These are phyloP conservation scores for Fragum whitleyi DNA, from an alignment of 2,888 invertebrate genomes.

Conservation along the genomic window DNA sequence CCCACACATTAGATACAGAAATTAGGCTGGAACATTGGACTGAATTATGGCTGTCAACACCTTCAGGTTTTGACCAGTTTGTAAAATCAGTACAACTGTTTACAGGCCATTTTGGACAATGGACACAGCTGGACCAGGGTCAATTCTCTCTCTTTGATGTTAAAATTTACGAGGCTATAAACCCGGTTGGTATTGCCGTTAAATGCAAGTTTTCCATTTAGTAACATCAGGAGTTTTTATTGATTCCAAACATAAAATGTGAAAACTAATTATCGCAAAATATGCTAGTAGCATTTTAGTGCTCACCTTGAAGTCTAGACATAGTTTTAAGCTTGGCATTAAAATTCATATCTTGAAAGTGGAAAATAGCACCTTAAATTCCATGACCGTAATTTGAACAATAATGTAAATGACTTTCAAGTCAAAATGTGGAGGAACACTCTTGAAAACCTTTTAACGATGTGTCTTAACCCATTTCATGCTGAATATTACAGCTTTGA, in stretches of 20 bases:
- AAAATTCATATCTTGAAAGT: neutral
- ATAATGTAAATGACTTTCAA: too few relatives aligned
- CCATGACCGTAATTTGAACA: too few relatives aligned
- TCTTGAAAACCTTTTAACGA: too few relatives aligned
- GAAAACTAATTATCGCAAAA: conserved; percentile 27
- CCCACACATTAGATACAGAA: conserved; percentile 24
- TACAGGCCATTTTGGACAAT: conserved; percentile 21
- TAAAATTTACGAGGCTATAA: conserved; percentile 25
- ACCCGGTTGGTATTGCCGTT: conserved; percentile 19
- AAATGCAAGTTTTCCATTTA: conserved; percentile 32
- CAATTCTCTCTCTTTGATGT: conserved; percentile 22
- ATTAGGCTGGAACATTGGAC: conserved; percentile 22
- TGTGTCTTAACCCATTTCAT: too few relatives aligned
- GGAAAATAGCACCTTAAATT: neutral
- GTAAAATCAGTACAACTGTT: conserved; percentile 25
- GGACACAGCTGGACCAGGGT: conserved; percentile 22
- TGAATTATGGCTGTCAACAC: conserved; percentile 28
- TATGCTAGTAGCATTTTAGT: conserved; percentile 16
- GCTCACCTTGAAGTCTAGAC: conserved; percentile 20
- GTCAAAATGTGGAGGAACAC: too few relatives aligned
- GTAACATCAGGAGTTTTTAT: conserved; percentile 25
- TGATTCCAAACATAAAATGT: conserved; percentile 18
- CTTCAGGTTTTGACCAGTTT: conserved; percentile 12
- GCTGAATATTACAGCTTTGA: too few relatives aligned
- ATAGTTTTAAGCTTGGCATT: neutral